phyloP scores from a whole-genome alignment of 2,888 invertebrate genomes.

The Nezara viridula region DNA sequence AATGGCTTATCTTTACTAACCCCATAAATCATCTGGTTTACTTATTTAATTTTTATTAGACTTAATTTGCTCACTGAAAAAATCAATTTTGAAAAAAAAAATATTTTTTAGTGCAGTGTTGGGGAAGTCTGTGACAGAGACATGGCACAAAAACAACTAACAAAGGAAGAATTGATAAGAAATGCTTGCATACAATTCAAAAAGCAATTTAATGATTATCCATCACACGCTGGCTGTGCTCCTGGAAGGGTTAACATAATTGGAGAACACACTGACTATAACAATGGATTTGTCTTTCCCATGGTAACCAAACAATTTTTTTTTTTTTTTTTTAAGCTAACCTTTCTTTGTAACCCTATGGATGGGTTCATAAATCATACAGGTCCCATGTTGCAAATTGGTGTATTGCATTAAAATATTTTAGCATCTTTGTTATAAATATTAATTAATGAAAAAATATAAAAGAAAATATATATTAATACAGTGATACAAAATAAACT shows the following conservation, averaged over 20 bases:
- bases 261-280: slow-evolving; percentile 96
- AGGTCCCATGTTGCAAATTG: not conserved
- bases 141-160: not conserved
- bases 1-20: not conserved
- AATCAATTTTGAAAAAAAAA: too few species aligned
- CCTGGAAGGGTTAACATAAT: slow-evolving; percentile 96
- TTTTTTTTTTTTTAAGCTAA: not conserved
- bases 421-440: not conserved
- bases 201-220: slow-evolving; percentile 65
- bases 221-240: slow-evolving; percentile 78
- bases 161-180: not conserved
- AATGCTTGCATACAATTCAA: not conserved
- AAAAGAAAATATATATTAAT: not conserved
- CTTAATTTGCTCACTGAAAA: not conserved
- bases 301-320: slow-evolving; percentile 77
- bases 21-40: not conserved
- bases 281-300: slow-evolving; percentile 93
- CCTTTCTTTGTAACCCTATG: not conserved
- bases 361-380: not conserved
- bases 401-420: not conserved
- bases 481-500: too few species aligned
- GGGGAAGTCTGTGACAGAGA: not conserved
- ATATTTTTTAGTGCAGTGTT: not conserved
- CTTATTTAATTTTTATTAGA: not conserved
- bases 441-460: not conserved